Evolutionary conservation across 2,113 vertebrate species (phyloP).

Genomic region (Pitta sordida): DNA sequence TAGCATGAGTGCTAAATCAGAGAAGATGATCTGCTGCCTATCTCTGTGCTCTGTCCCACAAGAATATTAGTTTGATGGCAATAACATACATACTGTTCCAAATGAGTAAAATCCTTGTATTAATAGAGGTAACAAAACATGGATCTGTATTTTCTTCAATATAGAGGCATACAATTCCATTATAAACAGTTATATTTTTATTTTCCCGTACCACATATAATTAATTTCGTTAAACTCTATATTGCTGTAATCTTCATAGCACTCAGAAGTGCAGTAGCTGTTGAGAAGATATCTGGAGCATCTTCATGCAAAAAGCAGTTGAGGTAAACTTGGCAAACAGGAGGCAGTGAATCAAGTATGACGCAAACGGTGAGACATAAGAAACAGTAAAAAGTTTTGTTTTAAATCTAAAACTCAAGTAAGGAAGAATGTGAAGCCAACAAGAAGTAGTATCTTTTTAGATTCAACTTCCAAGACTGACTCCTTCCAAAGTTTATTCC

Average conservation of each 20-base stretch:
- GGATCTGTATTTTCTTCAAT: neutral
- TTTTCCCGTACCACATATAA: neutral
- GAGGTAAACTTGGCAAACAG: neutral
- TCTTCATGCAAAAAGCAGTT: neutral
- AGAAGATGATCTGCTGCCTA: neutral
- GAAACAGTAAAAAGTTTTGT: neutral
- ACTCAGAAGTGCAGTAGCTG: neutral
- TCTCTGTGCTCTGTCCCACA: neutral
- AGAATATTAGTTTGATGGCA: neutral
- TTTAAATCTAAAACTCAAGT: neutral
- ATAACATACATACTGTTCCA: accelerated
- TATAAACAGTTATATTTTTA: neutral
- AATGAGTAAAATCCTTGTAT: neutral
- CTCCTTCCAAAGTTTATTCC: neutral
- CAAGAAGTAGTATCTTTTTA: neutral
- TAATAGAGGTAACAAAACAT: neutral
- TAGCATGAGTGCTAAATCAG: neutral
- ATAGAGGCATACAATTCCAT: neutral
- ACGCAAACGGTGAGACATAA: neutral
- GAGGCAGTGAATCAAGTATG: neutral
- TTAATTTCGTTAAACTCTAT: neutral
- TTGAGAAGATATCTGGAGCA: neutral
- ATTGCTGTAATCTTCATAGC: neutral
- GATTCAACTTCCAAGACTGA: neutral
- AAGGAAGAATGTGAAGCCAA: neutral